These are phyloP conservation scores for Lysiphlebus fabarum DNA, from an alignment of 1,140 invertebrate species.

Conservation along the genomic window DNA sequence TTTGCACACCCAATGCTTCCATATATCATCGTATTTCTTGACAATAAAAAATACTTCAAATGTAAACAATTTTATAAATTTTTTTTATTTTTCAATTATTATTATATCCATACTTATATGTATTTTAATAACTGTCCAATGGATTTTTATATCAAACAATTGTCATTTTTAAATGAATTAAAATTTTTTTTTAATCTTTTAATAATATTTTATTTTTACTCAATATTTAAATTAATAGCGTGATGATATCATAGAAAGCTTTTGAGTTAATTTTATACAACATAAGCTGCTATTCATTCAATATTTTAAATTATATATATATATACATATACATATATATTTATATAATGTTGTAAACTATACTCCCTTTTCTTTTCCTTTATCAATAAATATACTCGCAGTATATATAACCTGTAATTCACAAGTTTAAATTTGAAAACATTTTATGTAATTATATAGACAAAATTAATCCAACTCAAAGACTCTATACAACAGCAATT, in stretches of 20 bases:
- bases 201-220: no score
- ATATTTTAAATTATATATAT: not conserved
- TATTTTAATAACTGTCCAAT: no score
- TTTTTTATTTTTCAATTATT: no score
- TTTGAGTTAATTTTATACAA: no score
- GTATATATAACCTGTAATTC: conserved; percentile 16
- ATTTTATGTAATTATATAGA: conserved; percentile 18
- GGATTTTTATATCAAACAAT: no score
- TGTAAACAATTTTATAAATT: no score
- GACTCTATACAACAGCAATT: conserved; percentile 20
- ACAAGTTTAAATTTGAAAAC: conserved; percentile 22
- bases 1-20: not conserved
- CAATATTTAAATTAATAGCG: no score
- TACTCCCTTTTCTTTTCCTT: conserved; percentile 12
- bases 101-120: no score
- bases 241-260: no score
- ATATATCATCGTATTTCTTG: not conserved
- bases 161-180: no score
- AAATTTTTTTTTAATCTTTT: no score
- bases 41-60: not conserved
- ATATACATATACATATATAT: conserved; percentile 4
- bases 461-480: conserved; percentile 29
- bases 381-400: not conserved
- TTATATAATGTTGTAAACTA: conserved; percentile 5
- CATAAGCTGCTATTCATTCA: no score